Evolutionary conservation across 2,888 invertebrate species (phyloP), one percentile per base, ranked within the genome.

Genomic region (Diaperis boleti): DNA sequence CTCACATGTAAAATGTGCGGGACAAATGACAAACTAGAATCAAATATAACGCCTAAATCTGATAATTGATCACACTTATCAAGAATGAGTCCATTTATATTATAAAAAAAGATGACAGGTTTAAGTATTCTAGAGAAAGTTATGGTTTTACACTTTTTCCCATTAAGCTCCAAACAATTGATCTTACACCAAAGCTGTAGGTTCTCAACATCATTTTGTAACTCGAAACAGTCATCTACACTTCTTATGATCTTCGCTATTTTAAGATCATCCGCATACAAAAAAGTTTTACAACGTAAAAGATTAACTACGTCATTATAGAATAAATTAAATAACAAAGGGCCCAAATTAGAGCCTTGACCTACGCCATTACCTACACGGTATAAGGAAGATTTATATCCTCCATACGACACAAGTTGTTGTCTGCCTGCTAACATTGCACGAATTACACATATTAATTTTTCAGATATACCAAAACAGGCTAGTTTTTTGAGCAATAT

Each of bases 221-320:
- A 35, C 6, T 35, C 10, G 1, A 11, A 35, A 35, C 3, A 35
- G 11, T 35, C 35, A 6, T 35, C 10, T 2, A 35, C 35, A 2
- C 35, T 11, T 5, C 11, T 35, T 35, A 35, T 35, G 13, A 35
- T 11, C 13, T 35, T 35, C 13, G 35, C 35, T 35, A 11, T 11
- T 35, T 35, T 35, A 6, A 35, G 13, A 13, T 35, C 35, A n/a
- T 35, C 35, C 2, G 35, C 35, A 35, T 5, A 35, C 3, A 35
- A 2, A 35, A 35, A 35, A 11, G 35, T 5, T 11, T 35, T 11
- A 35, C 35, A 35, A n/a, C 13, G 6, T 11, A 35, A 35, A 5
- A 10, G 13, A 6, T 2, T 35, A 35, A 35, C 35, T 35, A 35
- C 35, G 13, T 35, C 35, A 35, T 35, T 35, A 35, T 35, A 35